Conservation (phyloP, 2,888 invertebrate genomes). For the Molorchus minor region DNA sequence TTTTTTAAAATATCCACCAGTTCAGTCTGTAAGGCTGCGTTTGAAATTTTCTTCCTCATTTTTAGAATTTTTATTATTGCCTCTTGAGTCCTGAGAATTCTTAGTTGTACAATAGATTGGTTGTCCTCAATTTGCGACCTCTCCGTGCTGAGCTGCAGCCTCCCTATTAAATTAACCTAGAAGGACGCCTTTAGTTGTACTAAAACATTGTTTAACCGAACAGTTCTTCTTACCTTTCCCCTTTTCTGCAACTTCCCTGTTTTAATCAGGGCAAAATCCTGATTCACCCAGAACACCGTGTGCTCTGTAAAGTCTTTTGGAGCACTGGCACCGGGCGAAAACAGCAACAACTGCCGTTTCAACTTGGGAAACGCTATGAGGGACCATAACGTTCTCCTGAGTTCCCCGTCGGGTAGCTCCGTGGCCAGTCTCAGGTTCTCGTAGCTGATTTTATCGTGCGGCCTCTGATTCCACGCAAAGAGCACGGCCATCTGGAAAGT, state of each 20-base stretch:
- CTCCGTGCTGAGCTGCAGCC: constrained; percentile 94
- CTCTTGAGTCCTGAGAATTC: constrained; percentile 93
- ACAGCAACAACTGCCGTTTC: constrained; percentile 88
- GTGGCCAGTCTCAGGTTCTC: constrained; percentile 96
- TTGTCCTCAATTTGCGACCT: constrained; percentile 97
- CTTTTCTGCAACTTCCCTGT: constrained; percentile 94
- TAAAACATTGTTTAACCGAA: background rate
- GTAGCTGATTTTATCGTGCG: constrained; percentile 91
- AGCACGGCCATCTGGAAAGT: constrained; percentile 99
- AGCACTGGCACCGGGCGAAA: constrained; percentile 81
- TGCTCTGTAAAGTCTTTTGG: constrained; percentile 95
- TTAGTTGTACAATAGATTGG: constrained; percentile 96
- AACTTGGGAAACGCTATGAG: constrained; percentile 95
- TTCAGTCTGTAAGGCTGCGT: constrained; percentile 96
- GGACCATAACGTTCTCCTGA: constrained; percentile 95
- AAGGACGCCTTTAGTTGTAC: constrained; percentile 33
- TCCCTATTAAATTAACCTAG: constrained; percentile 90
- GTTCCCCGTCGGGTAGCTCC: constrained; percentile 94
- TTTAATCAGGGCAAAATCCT: constrained; percentile 94
- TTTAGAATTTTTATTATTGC: constrained; percentile 99
- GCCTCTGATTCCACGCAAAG: constrained; percentile 98
- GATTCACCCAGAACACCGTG: constrained; percentile 95
- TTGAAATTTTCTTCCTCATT: constrained; percentile 94
- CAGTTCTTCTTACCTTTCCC: constrained; percentile 75
- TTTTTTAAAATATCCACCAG: constrained; percentile 97